These are phyloP conservation scores for Pseudomugil tenellus DNA, from an alignment of 2,797 vertebrate genomes.

Conservation along the genomic window DNA sequence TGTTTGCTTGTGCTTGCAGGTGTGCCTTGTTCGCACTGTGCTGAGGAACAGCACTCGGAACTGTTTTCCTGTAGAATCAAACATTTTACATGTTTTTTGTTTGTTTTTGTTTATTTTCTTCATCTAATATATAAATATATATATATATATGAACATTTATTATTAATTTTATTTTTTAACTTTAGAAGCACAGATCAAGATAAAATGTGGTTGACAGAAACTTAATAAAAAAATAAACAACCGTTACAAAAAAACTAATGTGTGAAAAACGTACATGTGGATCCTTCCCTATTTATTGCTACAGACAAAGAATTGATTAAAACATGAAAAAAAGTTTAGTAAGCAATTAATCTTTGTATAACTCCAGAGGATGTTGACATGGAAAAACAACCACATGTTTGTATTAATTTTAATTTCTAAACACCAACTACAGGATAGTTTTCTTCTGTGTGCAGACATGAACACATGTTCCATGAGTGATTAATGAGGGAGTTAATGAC, in stretches of 20 bases:
- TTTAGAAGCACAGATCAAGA: neutral
- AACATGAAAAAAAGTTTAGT: neutral
- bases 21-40: slow-evolving; percentile 96
- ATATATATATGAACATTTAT: too few relatives aligned
- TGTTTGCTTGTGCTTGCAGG: slow-evolving; percentile 98
- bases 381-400: slow-evolving; percentile 7
- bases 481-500: slow-evolving; percentile 52
- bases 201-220: neutral
- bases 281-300: neutral
- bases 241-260: too few relatives aligned
- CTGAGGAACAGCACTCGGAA: slow-evolving; percentile 98
- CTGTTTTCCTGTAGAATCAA: slow-evolving; percentile 89
- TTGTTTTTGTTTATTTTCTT: too few relatives aligned
- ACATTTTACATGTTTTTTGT: neutral
- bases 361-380: slow-evolving; percentile 6
- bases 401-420: slow-evolving; percentile 12
- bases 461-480: slow-evolving; percentile 25
- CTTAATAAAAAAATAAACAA: too few relatives aligned
- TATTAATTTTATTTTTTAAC: too few relatives aligned
- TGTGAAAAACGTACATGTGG: too few relatives aligned
- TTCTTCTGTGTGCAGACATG: neutral
- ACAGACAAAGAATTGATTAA: neutral
- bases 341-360: slow-evolving; percentile 1
- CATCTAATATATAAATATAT: too few relatives aligned
- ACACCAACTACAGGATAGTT: neutral